A percentile compares a stretch with the other conserved stretches of the same genome.
phyloP scores from a whole-genome alignment of 2,113 vertebrate genomes.

The Spizaetus ornatus region DNA sequence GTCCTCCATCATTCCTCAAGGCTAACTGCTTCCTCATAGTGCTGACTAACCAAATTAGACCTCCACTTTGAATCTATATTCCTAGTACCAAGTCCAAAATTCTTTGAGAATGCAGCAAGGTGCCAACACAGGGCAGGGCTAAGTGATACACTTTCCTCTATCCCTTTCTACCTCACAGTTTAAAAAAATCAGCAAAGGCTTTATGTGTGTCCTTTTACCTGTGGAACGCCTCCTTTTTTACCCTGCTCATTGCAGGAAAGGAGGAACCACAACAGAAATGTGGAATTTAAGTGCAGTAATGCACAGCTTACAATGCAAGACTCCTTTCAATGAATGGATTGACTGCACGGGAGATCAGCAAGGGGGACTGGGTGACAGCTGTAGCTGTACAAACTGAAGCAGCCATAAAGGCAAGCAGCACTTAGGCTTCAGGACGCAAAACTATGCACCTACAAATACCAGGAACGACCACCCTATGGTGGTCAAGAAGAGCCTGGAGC shows the following conservation, averaged over 20 bases:
- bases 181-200: background rate
- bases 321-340: background rate
- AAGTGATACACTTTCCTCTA: background rate
- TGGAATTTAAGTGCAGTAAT: background rate
- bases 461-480: background rate
- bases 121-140: background rate
- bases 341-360: background rate
- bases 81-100: background rate
- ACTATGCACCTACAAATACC: background rate
- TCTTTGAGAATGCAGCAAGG: background rate
- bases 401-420: background rate
- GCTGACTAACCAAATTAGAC: background rate
- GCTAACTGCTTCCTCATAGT: background rate
- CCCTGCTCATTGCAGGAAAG: background rate
- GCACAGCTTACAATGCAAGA: background rate
- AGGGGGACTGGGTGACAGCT: background rate
- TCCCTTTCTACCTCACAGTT: background rate
- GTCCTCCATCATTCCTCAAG: background rate
- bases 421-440: background rate
- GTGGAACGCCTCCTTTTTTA: background rate
- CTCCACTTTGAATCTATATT: background rate
- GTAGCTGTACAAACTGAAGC: background rate
- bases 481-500: background rate
- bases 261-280: background rate
- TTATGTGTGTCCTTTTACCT: rapidly evolving